A percentile compares a stretch with the other conserved stretches of the same genome.
Conservation (phyloP, 35 echinoderm and acorn worm species). For the Stichopus chloronotus region DNA sequence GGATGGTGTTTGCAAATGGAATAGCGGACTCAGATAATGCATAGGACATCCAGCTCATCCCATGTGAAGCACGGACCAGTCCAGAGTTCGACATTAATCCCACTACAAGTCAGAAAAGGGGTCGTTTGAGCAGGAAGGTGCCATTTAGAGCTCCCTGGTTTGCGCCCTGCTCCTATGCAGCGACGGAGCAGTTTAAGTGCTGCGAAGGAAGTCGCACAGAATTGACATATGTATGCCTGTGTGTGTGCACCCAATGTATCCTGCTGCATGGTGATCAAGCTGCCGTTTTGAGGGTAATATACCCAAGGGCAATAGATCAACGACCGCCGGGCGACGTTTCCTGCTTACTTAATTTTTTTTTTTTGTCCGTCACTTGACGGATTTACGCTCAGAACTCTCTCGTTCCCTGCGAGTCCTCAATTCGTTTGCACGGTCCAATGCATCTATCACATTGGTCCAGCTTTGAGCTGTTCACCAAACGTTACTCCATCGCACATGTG, state of each 20-base stretch:
- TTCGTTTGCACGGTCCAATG: slow-evolving; percentile 65
- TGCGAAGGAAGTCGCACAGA: too few species aligned
- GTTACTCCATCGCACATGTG: slow-evolving; percentile 18
- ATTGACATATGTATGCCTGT: not conserved
- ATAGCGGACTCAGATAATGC: too few species aligned
- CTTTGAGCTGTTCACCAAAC: slow-evolving; percentile 56
- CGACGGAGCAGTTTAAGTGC: too few species aligned
- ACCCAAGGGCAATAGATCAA: slow-evolving; percentile 63
- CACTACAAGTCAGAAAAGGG: too few species aligned
- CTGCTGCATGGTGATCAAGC: not conserved
- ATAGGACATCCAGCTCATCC: too few species aligned
- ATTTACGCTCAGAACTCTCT: slow-evolving; percentile 50
- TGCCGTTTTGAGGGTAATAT: slow-evolving; percentile 39
- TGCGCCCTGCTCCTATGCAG: too few species aligned
- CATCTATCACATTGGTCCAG: slow-evolving; percentile 57
- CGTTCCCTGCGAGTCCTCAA: slow-evolving; percentile 44
- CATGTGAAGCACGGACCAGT: too few species aligned
- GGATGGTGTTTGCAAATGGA: too few species aligned
- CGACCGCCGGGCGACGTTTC: slow-evolving; percentile 16
- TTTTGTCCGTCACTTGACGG: slow-evolving; percentile 54
- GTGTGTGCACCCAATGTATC: not conserved
- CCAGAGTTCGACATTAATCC: too few species aligned
- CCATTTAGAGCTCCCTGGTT: too few species aligned
- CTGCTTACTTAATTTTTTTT: slow-evolving; percentile 13
- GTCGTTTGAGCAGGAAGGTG: too few species aligned